Base-by-base conservation (phyloP, 2,113 vertebrate genomes). In the Bagarius yarrelli region DNA sequence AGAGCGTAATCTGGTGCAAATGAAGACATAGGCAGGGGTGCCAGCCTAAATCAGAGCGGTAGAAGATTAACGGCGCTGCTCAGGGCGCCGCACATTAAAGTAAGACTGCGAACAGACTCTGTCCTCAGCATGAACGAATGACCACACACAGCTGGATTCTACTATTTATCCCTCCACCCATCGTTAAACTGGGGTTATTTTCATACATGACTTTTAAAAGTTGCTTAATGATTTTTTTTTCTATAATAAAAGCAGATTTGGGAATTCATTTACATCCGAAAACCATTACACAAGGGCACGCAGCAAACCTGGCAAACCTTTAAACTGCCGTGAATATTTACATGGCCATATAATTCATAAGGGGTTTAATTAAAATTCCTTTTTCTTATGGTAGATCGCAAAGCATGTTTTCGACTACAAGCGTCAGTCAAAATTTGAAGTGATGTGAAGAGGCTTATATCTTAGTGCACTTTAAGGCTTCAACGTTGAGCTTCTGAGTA, bases 101-200 rank as follows among this genome's bases (percentile, higher is more conserved):
- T 80, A 87, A 82, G 84, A 64, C 89, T 89, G 89, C 86, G 90
- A 85, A 87, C 82, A 84, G 88, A 90, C 89, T 90, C 88, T 88
- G 89, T 92, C 90, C 90, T 85, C 88, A 88, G 85, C 87, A 87
- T 87, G 87, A 85, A 81, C 88, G 86, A 87, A 87, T 84, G 86
- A 89, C 91, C 89, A 56, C 63, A 59, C 50, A 47, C 76, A 19
- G 76, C 67, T 79, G 56, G 81, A 83, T 83, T 84, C 87, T 79
- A 87, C 89, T 86, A 90, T 87, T 86, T 85, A 87, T 86, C 87
- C 83, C 78, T 79, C 64, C 82, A 73, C 86, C 63, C 83, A 79
- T 64, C 52, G 73, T 76, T 25, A 52, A 56, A 44, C 77, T 14
- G 59, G 55, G 21, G 13, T 59, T 8, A n/a, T 5, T 32, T 16